Evolutionary conservation across 2,888 invertebrate species (phyloP).

Genomic region (Eurois occulta): DNA sequence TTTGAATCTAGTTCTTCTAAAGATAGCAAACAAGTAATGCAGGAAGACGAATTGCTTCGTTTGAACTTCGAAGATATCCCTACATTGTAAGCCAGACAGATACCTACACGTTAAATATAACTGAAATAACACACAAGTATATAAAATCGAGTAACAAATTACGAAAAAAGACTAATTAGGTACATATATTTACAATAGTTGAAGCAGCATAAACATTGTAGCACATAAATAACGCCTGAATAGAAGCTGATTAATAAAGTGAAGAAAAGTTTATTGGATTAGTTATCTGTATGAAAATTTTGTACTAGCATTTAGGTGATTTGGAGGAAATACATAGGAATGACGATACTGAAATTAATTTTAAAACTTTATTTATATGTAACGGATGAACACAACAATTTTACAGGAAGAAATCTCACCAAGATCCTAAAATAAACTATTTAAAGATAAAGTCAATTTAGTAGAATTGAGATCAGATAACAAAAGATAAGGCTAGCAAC

Average conservation of each 20-base stretch:
- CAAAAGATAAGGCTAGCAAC: neutral
- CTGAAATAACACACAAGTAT: slow-evolving; percentile 46
- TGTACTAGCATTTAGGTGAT: slow-evolving; percentile 36
- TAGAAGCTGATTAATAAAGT: slow-evolving; percentile 69
- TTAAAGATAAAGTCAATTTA: neutral
- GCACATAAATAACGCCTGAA: slow-evolving; percentile 69
- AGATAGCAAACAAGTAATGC: slow-evolving; percentile 25
- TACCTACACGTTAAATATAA: slow-evolving; percentile 39
- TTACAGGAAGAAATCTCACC: neutral
- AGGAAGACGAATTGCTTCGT: slow-evolving; percentile 38
- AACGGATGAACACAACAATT: slow-evolving; percentile 4
- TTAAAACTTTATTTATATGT: slow-evolving; percentile 1
- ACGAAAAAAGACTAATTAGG: slow-evolving; percentile 63
- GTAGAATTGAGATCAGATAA: slow-evolving; percentile 4
- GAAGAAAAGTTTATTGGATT: slow-evolving; percentile 69
- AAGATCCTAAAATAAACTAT: neutral
- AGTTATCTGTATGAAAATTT: slow-evolving; percentile 65
- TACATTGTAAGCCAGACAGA: slow-evolving; percentile 41
- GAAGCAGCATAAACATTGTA: slow-evolving; percentile 66
- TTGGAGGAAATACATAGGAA: slow-evolving; percentile 4
- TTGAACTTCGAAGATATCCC: slow-evolving; percentile 45
- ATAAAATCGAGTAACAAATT: slow-evolving; percentile 58
- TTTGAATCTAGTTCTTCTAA: slow-evolving; percentile 36
- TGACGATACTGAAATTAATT: slow-evolving; percentile 12
- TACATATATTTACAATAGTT: slow-evolving; percentile 57